Evolutionary conservation across 2,797 vertebrate genomes (phyloP).

Genomic region (Leuciscus waleckii): DNA sequence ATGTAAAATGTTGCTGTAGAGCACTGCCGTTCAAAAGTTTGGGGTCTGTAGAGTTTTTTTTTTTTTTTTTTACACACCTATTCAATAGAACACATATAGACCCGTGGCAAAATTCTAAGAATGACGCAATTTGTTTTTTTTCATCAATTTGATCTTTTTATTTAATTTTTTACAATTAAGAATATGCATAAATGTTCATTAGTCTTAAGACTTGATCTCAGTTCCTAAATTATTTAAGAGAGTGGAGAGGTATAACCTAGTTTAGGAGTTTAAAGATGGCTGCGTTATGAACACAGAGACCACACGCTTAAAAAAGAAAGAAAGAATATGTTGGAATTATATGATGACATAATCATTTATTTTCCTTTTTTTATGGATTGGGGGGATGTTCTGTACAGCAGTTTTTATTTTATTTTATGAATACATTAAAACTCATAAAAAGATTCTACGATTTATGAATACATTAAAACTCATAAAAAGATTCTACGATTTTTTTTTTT

Average conservation of each 20-base stretch:
- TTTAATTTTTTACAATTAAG: not conserved
- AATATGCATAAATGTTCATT: not conserved
- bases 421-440: not conserved
- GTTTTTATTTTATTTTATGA: not conserved
- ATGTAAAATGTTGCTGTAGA: not conserved
- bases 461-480: not conserved
- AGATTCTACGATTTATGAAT: not conserved
- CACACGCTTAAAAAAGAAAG: not conserved
- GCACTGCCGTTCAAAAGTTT: too few species aligned
- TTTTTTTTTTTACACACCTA: not conserved
- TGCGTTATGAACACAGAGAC: not conserved
- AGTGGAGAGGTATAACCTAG: constrained; percentile 14
- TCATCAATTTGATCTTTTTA: not conserved
- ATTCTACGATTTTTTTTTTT: not conserved
- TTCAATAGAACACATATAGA: not conserved
- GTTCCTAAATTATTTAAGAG: constrained; percentile 9
- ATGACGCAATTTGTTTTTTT: not conserved
- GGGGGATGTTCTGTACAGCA: too few species aligned
- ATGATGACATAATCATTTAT: not conserved
- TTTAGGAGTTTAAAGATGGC: not conserved
- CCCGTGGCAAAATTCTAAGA: not conserved
- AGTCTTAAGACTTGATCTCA: constrained; percentile 7
- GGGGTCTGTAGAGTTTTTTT: not conserved
- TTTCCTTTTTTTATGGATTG: not conserved
- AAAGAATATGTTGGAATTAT: not conserved